Evolutionary conservation across 37 sponge, comb jelly and placozoan species (phyloP).

Genomic region (Petrosia ficiformis): DNA sequence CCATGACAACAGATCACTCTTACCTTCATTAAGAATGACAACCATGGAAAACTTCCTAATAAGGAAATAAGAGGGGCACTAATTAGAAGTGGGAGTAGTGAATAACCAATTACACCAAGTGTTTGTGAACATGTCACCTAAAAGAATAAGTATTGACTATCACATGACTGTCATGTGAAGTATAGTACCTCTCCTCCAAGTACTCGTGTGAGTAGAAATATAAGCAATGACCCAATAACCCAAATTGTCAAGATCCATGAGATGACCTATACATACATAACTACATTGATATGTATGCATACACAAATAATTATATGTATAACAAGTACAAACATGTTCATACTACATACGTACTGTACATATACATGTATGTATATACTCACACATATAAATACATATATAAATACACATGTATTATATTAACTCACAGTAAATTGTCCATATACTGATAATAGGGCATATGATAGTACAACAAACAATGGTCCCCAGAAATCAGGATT

Average conservation of each 20-base stretch:
- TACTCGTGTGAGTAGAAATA: constrained; percentile 84
- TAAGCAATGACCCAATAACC: constrained; percentile 77
- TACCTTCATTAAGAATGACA: constrained; percentile 57
- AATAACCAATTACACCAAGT: constrained; percentile 86
- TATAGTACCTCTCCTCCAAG: constrained; percentile 82
- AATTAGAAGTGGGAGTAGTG: constrained; percentile 75
- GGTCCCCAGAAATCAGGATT: constrained; percentile 95
- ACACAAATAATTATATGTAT: no score
- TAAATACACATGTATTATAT: background rate
- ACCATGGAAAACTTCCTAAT: constrained; percentile 27
- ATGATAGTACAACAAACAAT: constrained; percentile 78
- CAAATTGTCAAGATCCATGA: constrained; percentile 94
- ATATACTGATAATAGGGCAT: constrained; percentile 80
- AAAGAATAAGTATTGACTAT: background rate
- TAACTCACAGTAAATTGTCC: constrained; percentile 82
- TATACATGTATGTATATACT: no score
- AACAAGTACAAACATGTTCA: background rate
- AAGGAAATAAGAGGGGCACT: constrained; percentile 68
- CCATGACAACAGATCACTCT: background rate
- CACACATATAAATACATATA: no score
- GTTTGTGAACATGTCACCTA: constrained; percentile 84
- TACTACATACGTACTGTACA: background rate
- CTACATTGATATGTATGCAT: no score
- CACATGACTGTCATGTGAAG: background rate
- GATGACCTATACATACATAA: constrained; percentile 60